These are phyloP conservation scores for Mormyrus proboscirostris DNA, from an alignment of 2,797 vertebrate species.

Conservation along the genomic window DNA sequence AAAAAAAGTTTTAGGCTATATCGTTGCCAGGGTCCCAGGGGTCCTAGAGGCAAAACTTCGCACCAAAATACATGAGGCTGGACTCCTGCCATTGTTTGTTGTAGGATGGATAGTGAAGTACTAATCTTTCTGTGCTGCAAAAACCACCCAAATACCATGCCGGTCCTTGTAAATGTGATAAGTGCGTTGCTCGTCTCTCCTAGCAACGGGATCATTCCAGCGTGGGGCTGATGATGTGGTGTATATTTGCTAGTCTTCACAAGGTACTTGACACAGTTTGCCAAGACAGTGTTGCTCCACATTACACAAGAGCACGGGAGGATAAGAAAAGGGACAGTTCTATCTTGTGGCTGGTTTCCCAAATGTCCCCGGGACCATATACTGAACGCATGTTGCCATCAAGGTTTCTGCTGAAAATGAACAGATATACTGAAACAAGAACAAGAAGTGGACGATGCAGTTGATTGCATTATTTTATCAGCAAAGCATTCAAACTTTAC, in stretches of 20 bases:
- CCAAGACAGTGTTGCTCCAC: neutral
- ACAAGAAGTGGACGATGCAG: neutral
- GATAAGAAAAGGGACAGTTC: neutral
- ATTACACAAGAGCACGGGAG: neutral
- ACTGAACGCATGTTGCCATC: neutral
- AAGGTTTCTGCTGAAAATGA: neutral
- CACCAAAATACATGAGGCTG: neutral
- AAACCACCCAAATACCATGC: neutral
- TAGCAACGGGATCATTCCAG: neutral
- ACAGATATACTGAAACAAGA: neutral
- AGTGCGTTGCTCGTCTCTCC: neutral
- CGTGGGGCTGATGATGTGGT: neutral
- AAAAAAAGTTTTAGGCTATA: neutral
- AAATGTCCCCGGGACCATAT: neutral
- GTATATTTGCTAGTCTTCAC: neutral
- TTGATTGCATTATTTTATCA: neutral
- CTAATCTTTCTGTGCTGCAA: neutral
- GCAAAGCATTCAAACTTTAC: neutral
- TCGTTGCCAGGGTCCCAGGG: neutral
- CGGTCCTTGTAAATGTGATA: neutral
- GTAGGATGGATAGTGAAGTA: neutral
- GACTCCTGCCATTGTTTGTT: neutral
- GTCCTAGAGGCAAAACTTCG: neutral
- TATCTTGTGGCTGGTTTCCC: neutral
- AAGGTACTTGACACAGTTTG: neutral